Percentiles rank a stretch among this genome's conserved stretches.
phyloP scores from a whole-genome alignment of 2,797 vertebrate genomes.

The Picus viridis region DNA sequence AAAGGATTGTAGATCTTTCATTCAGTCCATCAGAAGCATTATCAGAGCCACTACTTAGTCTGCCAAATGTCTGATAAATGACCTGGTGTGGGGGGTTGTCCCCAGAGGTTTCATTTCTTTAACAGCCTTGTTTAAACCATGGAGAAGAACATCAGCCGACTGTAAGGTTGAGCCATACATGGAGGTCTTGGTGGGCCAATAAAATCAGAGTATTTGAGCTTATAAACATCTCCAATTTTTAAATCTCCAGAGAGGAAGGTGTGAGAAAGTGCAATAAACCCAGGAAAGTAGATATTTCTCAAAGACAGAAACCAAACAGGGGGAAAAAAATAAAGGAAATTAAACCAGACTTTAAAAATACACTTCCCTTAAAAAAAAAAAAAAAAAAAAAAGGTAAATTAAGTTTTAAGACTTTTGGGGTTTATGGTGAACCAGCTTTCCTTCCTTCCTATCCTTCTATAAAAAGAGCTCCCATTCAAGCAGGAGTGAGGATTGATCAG shows the following conservation, averaged over 20 bases:
- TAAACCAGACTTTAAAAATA: slow-evolving; percentile 7
- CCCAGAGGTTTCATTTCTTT: slow-evolving; percentile 1
- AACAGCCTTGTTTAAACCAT: slow-evolving; percentile 26
- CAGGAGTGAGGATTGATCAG: background rate
- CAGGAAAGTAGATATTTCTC: slow-evolving; percentile 17
- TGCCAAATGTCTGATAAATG: slow-evolving; percentile 25
- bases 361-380: background rate
- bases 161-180: background rate
- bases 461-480: background rate
- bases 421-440: background rate
- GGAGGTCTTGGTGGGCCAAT: slow-evolving; percentile 19
- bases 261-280: slow-evolving; percentile 25
- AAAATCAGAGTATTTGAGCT: slow-evolving; percentile 21
- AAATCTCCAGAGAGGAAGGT: slow-evolving; percentile 25
- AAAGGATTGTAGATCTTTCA: slow-evolving; percentile 51
- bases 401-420: background rate
- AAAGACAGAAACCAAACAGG: slow-evolving; percentile 4
- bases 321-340: background rate
- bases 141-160: background rate
- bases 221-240: slow-evolving; percentile 43
- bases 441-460: background rate
- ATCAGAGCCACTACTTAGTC: slow-evolving; percentile 28
- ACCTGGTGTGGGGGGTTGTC: background rate
- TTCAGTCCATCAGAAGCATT: slow-evolving; percentile 10
- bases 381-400: background rate